These are phyloP conservation scores for Potamilus streckersoni DNA, from an alignment of 1,140 invertebrate genomes.

Conservation along the genomic window DNA sequence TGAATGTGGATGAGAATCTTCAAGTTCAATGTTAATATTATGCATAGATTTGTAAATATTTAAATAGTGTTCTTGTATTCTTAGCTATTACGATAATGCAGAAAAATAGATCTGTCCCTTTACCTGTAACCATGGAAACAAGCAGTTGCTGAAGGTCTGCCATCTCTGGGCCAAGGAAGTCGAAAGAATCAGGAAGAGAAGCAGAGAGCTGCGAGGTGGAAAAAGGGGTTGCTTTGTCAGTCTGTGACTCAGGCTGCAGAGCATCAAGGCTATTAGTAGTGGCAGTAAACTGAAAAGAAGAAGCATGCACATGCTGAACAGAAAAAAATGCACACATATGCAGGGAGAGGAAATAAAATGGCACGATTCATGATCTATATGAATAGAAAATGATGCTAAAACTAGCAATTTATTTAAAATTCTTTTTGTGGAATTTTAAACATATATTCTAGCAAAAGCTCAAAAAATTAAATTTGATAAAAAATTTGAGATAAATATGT, in stretches of 20 bases:
- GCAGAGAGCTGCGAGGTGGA: slow-evolving; percentile 22
- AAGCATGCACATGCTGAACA: slow-evolving; percentile 42
- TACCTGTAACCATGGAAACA: slow-evolving; percentile 69
- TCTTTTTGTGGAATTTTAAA: no score
- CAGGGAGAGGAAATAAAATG: slow-evolving; percentile 11
- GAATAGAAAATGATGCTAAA: not conserved
- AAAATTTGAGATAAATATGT: no score
- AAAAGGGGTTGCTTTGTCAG: slow-evolving; percentile 26
- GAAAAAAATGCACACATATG: slow-evolving; percentile 15
- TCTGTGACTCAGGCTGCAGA: not conserved
- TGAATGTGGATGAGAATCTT: no score
- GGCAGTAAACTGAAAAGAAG: slow-evolving; percentile 41
- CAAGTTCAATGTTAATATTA: no score
- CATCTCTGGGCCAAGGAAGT: slow-evolving; percentile 71
- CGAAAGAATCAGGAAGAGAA: slow-evolving; percentile 43
- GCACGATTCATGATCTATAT: slow-evolving; percentile 3
- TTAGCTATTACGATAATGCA: no score
- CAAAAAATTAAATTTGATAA: no score
- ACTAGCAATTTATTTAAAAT: no score
- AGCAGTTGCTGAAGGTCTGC: slow-evolving; percentile 72
- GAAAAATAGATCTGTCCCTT: not conserved
- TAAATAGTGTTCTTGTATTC: no score
- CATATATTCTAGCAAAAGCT: no score
- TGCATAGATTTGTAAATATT: no score
- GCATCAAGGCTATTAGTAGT: slow-evolving; percentile 14